These are phyloP conservation scores for Mantis religiosa DNA, from an alignment of 2,888 invertebrate genomes.

Conservation along the genomic window DNA sequence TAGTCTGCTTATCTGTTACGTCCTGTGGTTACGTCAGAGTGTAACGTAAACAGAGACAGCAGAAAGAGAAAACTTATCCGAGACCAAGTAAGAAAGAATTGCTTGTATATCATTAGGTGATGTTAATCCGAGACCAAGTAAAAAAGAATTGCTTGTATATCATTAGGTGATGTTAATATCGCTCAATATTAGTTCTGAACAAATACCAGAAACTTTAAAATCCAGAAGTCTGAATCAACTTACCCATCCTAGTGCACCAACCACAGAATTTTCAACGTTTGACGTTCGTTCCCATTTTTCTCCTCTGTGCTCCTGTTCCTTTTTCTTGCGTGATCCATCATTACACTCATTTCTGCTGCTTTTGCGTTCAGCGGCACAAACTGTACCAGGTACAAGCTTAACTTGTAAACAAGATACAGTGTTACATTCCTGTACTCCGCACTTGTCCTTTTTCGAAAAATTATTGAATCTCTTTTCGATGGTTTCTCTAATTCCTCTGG, in stretches of 20 bases:
- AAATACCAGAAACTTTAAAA: no score
- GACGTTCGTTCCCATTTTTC: neutral
- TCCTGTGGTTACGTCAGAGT: no score
- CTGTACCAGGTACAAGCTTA: neutral
- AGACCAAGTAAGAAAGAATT: no score
- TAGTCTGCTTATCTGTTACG: no score
- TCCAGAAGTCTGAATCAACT: slow-evolving; percentile 34
- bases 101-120: no score
- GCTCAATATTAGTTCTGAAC: no score
- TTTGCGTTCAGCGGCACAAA: slow-evolving; percentile 28
- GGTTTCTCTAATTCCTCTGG: slow-evolving; percentile 50
- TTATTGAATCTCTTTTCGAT: slow-evolving; percentile 50
- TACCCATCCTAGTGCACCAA: slow-evolving; percentile 34
- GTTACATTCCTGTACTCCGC: slow-evolving; percentile 10
- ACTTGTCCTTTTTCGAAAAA: neutral
- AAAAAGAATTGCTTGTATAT: no score
- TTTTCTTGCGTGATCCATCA: slow-evolving; percentile 14
- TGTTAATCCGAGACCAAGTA: no score
- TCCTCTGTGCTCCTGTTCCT: slow-evolving; percentile 1
- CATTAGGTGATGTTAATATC: no score
- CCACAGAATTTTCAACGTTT: neutral
- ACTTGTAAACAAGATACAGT: slow-evolving; percentile 21
- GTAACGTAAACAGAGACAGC: no score
- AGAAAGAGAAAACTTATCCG: no score
- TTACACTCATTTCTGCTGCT: neutral